Percentiles rank a stretch among this genome's conserved stretches.
These are phyloP conservation scores for Mycteria americana DNA, from an alignment of 2,797 vertebrate species.

Conservation along the genomic window DNA sequence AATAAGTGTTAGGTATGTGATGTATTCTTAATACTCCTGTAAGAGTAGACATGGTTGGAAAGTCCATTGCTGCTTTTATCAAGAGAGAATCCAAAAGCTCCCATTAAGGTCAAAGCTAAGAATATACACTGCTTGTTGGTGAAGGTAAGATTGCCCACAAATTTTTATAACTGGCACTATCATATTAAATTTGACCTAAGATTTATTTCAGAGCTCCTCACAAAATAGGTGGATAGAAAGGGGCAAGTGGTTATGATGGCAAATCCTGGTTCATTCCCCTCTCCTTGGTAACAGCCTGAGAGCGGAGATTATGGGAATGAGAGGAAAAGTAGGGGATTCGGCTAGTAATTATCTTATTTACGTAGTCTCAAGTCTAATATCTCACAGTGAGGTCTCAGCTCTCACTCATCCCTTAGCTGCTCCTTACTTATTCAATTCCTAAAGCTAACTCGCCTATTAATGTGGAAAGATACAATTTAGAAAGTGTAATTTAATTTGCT, in stretches of 20 bases:
- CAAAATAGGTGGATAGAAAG: not conserved
- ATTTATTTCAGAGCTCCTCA: not conserved
- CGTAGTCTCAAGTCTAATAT: not conserved
- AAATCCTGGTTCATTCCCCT: not conserved
- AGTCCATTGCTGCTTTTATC: not conserved
- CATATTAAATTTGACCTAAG: not conserved
- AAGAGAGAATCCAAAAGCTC: not conserved
- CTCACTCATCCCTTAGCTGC: not conserved
- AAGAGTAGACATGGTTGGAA: not conserved
- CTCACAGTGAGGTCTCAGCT: not conserved
- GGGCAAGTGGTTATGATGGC: not conserved
- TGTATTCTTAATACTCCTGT: not conserved
- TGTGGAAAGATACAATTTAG: not conserved
- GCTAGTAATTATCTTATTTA: not conserved
- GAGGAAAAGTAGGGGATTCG: not conserved
- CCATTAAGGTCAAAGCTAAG: not conserved
- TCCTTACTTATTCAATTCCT: not conserved
- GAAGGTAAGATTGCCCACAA: not conserved
- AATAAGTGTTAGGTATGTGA: not conserved
- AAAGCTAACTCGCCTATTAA: not conserved
- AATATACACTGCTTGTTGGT: not conserved
- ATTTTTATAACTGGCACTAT: not conserved
- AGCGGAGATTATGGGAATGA: not conserved
- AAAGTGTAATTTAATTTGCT: not conserved
- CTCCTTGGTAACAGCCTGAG: not conserved